A percentile compares a stretch with the other conserved stretches of the same genome.
Conservation (phyloP, 2,113 vertebrate genomes). For the Amphiprion ocellaris region DNA sequence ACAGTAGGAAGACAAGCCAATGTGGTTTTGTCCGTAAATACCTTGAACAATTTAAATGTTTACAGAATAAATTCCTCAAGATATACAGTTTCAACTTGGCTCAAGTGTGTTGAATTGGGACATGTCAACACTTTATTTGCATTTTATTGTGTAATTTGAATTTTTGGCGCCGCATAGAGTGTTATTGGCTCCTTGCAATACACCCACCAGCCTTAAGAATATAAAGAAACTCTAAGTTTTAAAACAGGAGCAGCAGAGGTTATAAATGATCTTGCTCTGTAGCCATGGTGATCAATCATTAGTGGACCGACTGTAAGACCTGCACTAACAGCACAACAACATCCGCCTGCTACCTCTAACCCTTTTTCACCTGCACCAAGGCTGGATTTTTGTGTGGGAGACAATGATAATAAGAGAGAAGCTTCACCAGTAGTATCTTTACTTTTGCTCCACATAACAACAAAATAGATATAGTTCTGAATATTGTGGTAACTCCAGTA, state of each 20-base stretch:
- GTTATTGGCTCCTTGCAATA: background rate
- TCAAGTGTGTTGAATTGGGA: background rate
- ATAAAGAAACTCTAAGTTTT: slow-evolving; percentile 35
- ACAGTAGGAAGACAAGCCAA: background rate
- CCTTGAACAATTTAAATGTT: background rate
- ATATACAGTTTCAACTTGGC: background rate
- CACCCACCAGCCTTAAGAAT: background rate
- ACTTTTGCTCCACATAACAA: background rate
- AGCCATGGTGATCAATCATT: slow-evolving; percentile 64
- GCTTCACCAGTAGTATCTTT: slow-evolving; percentile 5
- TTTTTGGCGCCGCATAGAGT: background rate
- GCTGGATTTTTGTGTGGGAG: slow-evolving; percentile 24
- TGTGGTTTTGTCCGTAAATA: background rate
- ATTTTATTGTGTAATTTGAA: background rate
- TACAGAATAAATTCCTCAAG: background rate
- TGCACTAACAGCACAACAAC: slow-evolving; percentile 53
- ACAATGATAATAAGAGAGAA: background rate
- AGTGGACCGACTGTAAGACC: slow-evolving; percentile 45
- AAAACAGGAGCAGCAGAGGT: slow-evolving; percentile 29
- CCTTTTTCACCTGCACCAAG: slow-evolving; percentile 44
- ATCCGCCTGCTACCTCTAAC: slow-evolving; percentile 47
- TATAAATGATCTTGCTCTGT: slow-evolving; percentile 20
- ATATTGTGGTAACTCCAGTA: background rate
- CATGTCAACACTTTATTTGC: background rate
- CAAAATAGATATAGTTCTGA: background rate